Evolutionary conservation across 2,113 vertebrate species (phyloP).

Genomic region (Anolis sagrei): DNA sequence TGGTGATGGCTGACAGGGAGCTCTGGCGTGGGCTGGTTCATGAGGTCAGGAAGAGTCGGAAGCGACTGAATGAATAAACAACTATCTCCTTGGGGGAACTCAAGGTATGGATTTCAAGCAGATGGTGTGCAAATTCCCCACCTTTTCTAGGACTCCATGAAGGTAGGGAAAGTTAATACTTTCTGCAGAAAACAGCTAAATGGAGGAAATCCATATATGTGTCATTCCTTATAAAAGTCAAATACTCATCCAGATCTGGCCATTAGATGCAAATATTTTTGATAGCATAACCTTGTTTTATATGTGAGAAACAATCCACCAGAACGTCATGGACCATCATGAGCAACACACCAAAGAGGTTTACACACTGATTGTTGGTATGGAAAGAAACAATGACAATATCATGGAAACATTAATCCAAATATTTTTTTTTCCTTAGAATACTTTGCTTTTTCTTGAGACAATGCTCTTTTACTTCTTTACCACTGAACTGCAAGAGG

Average conservation of each 20-base stretch:
- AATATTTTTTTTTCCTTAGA: constrained; percentile 53
- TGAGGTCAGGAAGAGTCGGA: too few relatives aligned
- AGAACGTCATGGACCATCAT: not conserved
- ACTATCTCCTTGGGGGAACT: too few relatives aligned
- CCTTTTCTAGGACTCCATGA: not conserved
- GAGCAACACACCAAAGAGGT: not conserved
- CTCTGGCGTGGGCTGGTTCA: too few relatives aligned
- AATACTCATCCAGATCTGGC: not conserved
- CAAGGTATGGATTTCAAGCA: not conserved
- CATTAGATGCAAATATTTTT: not conserved
- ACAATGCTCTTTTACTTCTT: constrained; percentile 45
- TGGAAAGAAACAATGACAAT: not conserved
- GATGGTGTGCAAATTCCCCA: not conserved
- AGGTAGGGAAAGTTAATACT: not conserved
- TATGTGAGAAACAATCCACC: not conserved
- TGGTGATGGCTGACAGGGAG: too few relatives aligned
- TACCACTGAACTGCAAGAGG: constrained; percentile 58
- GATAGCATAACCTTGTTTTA: not conserved
- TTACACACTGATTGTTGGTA: too few relatives aligned
- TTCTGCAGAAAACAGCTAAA: not conserved
- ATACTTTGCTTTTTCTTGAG: constrained; percentile 6
- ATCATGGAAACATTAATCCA: constrained; percentile 21
- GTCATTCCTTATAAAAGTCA: not conserved
- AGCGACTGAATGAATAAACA: too few relatives aligned
- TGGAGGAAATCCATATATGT: not conserved